Conservation (phyloP, 2,797 vertebrate genomes). For the Neosilurus mollespiculum region DNA sequence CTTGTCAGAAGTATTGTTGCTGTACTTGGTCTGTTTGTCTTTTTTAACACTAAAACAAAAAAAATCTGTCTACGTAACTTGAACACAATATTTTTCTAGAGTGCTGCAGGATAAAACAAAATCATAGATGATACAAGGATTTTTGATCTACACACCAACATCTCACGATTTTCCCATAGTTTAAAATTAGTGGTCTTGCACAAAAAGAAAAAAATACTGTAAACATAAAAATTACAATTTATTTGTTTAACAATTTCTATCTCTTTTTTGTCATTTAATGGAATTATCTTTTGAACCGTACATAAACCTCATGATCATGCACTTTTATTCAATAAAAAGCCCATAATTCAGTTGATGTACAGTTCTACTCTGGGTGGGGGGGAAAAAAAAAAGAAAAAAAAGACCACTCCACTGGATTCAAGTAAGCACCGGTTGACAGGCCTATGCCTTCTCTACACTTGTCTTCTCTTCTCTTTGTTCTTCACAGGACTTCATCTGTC, state of each 20-base stretch:
- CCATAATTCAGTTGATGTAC: conserved; percentile 61
- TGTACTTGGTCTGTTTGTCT: conserved; percentile 36
- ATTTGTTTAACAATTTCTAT: conserved; percentile 52
- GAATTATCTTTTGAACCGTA: conserved; percentile 61
- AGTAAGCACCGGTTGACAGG: conserved; percentile 65
- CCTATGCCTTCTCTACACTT: conserved; percentile 47
- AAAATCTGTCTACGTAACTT: conserved; percentile 54
- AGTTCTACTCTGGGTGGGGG: conserved; percentile 48
- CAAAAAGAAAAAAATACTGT: conserved; percentile 67
- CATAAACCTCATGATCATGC: conserved; percentile 65
- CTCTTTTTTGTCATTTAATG: conserved; percentile 50
- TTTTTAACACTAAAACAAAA: conserved; percentile 59
- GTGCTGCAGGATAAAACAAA: conserved; percentile 64
- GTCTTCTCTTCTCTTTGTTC: conserved; percentile 34
- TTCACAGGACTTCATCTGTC: conserved; percentile 72
- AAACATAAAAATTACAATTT: conserved; percentile 69
- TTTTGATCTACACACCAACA: conserved; percentile 64
- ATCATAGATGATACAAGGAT: conserved; percentile 54
- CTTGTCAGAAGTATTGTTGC: conserved; percentile 22
- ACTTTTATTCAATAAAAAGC: conserved; percentile 62
- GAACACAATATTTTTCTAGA: conserved; percentile 75
- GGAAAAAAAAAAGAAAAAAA: conserved; percentile 54
- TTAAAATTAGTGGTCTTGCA: conserved; percentile 76
- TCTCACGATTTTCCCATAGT: conserved; percentile 65
- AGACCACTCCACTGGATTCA: conserved; percentile 65